Base-by-base conservation (phyloP, 2,797 vertebrate species). In the Denticeps clupeoides region DNA sequence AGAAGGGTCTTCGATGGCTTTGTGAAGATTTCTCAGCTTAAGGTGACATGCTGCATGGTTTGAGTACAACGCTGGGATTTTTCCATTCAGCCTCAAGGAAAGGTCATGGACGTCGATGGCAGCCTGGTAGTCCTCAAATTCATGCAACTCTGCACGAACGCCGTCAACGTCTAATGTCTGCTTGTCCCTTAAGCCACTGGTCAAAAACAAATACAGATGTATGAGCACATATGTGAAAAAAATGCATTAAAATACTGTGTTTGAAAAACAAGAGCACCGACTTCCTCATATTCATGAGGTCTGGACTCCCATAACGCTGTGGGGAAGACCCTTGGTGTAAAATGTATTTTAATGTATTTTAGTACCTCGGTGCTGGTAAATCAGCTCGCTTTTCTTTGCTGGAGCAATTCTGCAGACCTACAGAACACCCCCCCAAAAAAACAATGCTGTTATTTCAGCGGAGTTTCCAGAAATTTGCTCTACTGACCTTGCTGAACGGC, bases 1-100 rank as follows among this genome's bases (percentile, higher is more conserved):
- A 32, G 91, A 93, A 37, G 88, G 84, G 64, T 97, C 92, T 62
- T 93, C 82, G 1, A 97, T 67, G 48, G 88, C 85, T 73, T 93
- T 97, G 73, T 97, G 91, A 11, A 97, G 72, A 49, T 97, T 93
- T 41, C 80, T 82, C 44, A 96, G 61, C 70, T 92, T 90, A 23
- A 99, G 83, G 57, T 97, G 93, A 71, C 91, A 94, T 6, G 91
- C 94, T 24, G 93, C 89, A 44, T 94, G 85, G 72, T 98, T 97
- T 41, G 92, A 83, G 54, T 81, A 93, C 8, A 97, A 60, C 0
- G 80, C 62, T 3, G 91, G 87, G 51, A 90, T 79, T 40, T 74
- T 79, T 23, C 55, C 68, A 72, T 88, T 92, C 41, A 97, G 71
- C 63, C 65, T 75, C 58, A 97, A 77, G 7, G 85, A 91, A 12